Percentiles rank a stretch among this genome's conserved stretches.
Evolutionary conservation across 2,797 vertebrate species (phyloP).

Genomic region (Erpetoichthys calabaricus): DNA sequence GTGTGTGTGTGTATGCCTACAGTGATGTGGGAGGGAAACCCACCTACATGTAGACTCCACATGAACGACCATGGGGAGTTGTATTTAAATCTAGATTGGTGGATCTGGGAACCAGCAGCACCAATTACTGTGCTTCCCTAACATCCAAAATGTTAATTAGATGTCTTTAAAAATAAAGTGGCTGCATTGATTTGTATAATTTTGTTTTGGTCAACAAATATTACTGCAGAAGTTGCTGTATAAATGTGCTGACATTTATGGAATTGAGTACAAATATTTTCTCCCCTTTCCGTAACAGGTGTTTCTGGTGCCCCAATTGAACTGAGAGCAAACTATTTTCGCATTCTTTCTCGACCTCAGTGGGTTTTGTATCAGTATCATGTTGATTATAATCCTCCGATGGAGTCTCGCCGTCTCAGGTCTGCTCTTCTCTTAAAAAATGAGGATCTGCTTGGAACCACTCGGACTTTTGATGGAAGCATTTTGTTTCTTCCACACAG

Average conservation of each 20-base stretch:
- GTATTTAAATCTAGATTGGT: no score
- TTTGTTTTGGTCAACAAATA: no score
- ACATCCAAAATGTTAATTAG: no score
- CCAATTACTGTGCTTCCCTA: no score
- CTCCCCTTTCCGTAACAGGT: constrained; percentile 38
- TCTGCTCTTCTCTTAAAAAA: constrained; percentile 74
- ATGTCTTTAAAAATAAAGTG: no score
- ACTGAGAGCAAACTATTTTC: constrained; percentile 69
- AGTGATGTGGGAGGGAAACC: no score
- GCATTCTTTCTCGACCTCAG: constrained; percentile 69
- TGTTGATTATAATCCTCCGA: constrained; percentile 64
- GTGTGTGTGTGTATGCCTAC: no score
- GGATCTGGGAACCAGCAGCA: no score
- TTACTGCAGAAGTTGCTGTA: background rate
- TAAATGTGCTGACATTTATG: background rate
- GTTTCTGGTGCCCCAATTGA: constrained; percentile 48
- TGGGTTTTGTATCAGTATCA: constrained; percentile 91
- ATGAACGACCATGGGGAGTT: no score
- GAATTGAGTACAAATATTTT: background rate
- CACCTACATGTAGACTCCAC: no score
- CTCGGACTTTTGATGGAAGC: constrained; percentile 71
- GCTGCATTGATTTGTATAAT: no score
- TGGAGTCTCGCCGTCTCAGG: constrained; percentile 75
- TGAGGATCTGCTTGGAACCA: constrained; percentile 57
- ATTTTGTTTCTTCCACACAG: constrained; percentile 65